phyloP scores from a whole-genome alignment of 2,113 vertebrate species.

The Carassius auratus region DNA sequence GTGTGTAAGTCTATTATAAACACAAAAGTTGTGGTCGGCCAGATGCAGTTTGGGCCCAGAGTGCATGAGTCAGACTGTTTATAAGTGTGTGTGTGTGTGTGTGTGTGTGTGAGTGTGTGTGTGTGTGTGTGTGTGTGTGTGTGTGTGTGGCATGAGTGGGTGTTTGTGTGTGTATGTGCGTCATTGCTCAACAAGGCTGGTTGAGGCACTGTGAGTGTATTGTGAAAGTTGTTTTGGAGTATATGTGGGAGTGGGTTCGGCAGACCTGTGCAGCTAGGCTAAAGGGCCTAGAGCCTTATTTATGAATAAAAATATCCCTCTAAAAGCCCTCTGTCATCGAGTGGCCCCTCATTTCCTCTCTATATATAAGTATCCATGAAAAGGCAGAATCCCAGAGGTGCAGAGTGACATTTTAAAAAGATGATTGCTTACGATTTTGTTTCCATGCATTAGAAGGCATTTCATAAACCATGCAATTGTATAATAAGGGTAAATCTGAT shows the following conservation, averaged over 20 bases:
- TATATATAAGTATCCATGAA: constrained; percentile 9
- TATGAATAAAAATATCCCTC: constrained; percentile 35
- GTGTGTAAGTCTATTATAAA: constrained; percentile 17
- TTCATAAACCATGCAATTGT: background rate
- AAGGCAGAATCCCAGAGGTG: background rate
- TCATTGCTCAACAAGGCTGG: background rate
- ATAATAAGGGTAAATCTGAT: background rate
- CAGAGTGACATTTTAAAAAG: constrained; percentile 17
- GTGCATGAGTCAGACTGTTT: constrained; percentile 9
- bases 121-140: background rate
- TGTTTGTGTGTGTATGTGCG: constrained; percentile 17
- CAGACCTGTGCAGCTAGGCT: constrained; percentile 3
- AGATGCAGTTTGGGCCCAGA: constrained; percentile 18
- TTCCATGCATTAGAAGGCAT: background rate
- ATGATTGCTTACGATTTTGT: background rate
- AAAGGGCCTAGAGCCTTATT: constrained; percentile 32
- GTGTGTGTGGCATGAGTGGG: background rate
- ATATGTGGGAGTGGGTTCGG: constrained; percentile 36
- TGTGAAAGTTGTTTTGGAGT: constrained; percentile 33
- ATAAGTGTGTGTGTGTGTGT: constrained; percentile 5
- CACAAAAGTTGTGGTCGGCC: constrained; percentile 2
- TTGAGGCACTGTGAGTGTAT: constrained; percentile 21
- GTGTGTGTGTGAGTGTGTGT: background rate
- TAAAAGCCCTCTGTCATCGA: constrained; percentile 27
- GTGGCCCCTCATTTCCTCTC: constrained; percentile 26